Evolutionary conservation across 2,888 invertebrate genomes (phyloP).

Genomic region (Hemistola chrysoprasaria): DNA sequence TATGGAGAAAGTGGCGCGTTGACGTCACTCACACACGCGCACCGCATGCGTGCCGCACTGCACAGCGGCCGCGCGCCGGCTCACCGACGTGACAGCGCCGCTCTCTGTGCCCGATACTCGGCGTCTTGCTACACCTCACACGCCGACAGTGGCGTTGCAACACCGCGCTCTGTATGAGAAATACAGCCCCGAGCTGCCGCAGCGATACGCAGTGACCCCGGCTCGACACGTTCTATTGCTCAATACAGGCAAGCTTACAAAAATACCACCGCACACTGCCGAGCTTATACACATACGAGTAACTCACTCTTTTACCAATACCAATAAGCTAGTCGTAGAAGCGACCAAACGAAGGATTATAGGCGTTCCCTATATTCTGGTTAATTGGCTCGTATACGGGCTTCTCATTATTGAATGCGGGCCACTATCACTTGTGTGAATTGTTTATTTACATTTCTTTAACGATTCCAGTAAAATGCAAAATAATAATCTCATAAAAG

Average conservation of each 20-base stretch:
- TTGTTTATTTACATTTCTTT: conserved; percentile 30
- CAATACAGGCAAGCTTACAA: conserved; percentile 49
- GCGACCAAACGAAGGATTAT: conserved; percentile 42
- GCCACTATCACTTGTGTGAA: conserved; percentile 43
- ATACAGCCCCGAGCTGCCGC: conserved; percentile 51
- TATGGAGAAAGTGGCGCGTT: conserved; percentile 80
- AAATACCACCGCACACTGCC: conserved; percentile 35
- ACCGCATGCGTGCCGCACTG: conserved; percentile 50
- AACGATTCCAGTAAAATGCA: conserved; percentile 33
- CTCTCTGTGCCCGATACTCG: conserved; percentile 62
- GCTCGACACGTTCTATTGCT: conserved; percentile 77
- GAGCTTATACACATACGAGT: conserved; percentile 27
- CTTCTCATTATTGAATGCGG: conserved; percentile 58
- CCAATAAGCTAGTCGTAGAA: conserved; percentile 20
- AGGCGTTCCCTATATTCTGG: conserved; percentile 46
- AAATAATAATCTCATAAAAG: conserved; percentile 44
- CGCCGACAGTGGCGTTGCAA: conserved; percentile 49
- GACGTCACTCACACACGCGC: conserved; percentile 79
- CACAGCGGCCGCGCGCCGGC: conserved; percentile 37
- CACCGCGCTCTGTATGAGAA: conserved; percentile 66
- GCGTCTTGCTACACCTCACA: conserved; percentile 60
- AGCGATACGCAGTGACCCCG: conserved; percentile 70
- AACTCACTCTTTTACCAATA: too few species aligned
- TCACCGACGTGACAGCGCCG: conserved; percentile 44
- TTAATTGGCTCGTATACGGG: conserved; percentile 67